Conservation (phyloP, 2,888 invertebrate genomes). For the Dugesia japonica region DNA sequence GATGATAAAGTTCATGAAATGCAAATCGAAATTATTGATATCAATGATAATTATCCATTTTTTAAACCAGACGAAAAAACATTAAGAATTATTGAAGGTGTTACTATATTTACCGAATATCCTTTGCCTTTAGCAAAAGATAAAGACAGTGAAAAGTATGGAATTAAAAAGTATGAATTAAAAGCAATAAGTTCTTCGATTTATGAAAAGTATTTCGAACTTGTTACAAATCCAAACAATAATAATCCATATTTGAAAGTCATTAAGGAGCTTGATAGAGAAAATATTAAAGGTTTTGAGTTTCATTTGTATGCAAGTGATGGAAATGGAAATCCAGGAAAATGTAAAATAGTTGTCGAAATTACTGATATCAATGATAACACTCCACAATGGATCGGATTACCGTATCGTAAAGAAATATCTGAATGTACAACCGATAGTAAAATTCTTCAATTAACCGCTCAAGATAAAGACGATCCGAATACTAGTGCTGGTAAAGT, state of each 20-base stretch:
- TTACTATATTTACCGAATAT: not conserved
- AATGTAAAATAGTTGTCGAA: conserved; percentile 35
- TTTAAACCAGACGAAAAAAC: conserved; percentile 13
- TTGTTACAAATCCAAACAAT: not conserved
- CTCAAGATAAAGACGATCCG: conserved; percentile 23
- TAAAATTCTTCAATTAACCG: conserved; percentile 5
- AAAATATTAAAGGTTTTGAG: conserved; percentile 35
- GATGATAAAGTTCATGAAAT: not conserved
- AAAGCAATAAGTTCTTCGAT: not conserved
- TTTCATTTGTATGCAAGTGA: conserved; percentile 37
- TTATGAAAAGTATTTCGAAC: not conserved
- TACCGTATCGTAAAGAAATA: conserved; percentile 23
- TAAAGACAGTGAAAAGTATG: not conserved
- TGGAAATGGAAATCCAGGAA: conserved; percentile 31
- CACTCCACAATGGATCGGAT: conserved; percentile 25
- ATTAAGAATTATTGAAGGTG: not conserved
- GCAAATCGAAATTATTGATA: conserved; percentile 21
- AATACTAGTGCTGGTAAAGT: not conserved
- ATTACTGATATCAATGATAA: conserved; percentile 38
- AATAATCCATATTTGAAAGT: conserved; percentile 17
- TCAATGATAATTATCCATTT: conserved; percentile 25
- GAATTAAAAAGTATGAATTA: not conserved
- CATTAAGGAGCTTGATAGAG: conserved; percentile 36
- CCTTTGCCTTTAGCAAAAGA: not conserved
- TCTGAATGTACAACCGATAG: conserved; percentile 16